Evolutionary conservation across 2,888 invertebrate species (phyloP).

Genomic region (Meganola albula): DNA sequence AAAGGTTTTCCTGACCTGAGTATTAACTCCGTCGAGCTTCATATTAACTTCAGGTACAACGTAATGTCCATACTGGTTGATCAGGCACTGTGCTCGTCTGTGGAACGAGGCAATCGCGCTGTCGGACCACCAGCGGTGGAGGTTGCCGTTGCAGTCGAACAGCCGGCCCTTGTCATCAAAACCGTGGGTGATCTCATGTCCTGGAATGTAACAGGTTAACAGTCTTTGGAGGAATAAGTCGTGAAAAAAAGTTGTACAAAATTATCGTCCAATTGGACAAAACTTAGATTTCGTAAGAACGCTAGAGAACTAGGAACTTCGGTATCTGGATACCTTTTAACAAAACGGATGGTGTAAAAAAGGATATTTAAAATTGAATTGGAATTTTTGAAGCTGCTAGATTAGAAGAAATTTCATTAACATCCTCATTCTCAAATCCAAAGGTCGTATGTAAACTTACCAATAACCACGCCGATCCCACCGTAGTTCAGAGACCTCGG

Average conservation of each 20-base stretch:
- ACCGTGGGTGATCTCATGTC: constrained; percentile 94
- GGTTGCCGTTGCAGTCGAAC: constrained; percentile 95
- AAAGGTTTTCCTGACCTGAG: constrained; percentile 83
- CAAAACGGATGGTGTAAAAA: not conserved
- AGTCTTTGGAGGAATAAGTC: no score
- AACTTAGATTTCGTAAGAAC: no score
- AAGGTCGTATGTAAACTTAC: no score
- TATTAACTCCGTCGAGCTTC: constrained; percentile 86
- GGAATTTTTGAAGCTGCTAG: no score
- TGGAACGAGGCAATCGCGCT: constrained; percentile 85
- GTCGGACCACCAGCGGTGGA: constrained; percentile 91
- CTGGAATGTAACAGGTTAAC: constrained; percentile 38
- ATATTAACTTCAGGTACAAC: constrained; percentile 87
- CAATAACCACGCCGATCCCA: constrained; percentile 94
- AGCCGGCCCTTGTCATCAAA: constrained; percentile 94
- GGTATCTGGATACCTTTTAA: no score
- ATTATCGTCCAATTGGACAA: no score
- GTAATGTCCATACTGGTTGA: constrained; percentile 92
- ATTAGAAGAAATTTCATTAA: no score
- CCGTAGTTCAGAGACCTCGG: constrained; percentile 90
- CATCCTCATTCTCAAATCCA: no score
- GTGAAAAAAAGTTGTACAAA: no score
- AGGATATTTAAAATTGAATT: not conserved
- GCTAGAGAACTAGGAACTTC: no score
- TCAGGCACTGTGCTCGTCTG: constrained; percentile 85